Percentiles rank a stretch among this genome's conserved stretches.
Conservation (phyloP, 2,113 vertebrate genomes). For the Ceuthmochares aereus region DNA sequence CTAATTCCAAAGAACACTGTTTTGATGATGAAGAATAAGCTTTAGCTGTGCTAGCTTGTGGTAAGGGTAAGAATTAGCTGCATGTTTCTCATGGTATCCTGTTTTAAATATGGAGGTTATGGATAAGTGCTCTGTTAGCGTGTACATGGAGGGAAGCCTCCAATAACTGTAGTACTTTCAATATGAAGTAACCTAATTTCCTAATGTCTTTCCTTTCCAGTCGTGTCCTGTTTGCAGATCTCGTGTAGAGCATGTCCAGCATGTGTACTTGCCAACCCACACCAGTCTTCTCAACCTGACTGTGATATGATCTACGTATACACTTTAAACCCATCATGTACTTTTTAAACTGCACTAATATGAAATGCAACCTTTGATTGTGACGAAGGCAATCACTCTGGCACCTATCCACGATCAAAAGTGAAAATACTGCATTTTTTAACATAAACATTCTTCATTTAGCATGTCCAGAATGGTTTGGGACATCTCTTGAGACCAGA, state of each 20-base stretch:
- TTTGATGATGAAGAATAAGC: background rate
- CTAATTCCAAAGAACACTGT: background rate
- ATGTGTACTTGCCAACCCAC: constrained; percentile 95
- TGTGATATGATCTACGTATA: constrained; percentile 70
- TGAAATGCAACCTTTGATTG: constrained; percentile 55
- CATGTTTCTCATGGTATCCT: background rate
- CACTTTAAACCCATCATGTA: constrained; percentile 19
- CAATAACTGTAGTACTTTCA: background rate
- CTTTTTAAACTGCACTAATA: constrained; percentile 66
- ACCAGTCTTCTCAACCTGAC: constrained; percentile 94
- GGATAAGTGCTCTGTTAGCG: background rate
- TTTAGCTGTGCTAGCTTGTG: background rate
- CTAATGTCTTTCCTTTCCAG: constrained; percentile 72
- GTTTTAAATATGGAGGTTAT: background rate
- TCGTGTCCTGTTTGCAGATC: constrained; percentile 93
- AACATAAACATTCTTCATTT: background rate
- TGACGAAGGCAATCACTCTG: constrained; percentile 53
- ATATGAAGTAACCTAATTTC: background rate
- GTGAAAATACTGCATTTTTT: background rate
- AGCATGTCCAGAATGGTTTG: background rate
- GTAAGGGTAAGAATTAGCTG: background rate
- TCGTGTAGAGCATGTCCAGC: constrained; percentile 91
- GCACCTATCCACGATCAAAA: constrained; percentile 36
- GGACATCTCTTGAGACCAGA: constrained; percentile 20
- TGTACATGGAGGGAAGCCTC: background rate